These are phyloP conservation scores for Pogonus chalceus DNA, from an alignment of 1,140 invertebrate genomes.

Conservation along the genomic window DNA sequence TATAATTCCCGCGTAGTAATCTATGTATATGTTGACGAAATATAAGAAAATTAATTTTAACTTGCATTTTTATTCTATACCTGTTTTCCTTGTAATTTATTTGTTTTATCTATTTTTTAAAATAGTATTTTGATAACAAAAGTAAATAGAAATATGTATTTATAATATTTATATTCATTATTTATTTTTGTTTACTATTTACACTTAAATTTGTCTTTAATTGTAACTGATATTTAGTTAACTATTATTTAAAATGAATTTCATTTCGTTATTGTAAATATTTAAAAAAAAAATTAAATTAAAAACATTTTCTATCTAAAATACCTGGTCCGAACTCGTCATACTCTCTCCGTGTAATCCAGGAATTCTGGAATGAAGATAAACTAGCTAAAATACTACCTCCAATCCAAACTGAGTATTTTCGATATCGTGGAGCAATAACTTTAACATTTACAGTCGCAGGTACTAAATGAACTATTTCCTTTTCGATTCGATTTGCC, in stretches of 20 bases:
- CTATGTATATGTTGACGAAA: background rate
- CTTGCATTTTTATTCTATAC: background rate
- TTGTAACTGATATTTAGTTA: background rate
- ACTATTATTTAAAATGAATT: background rate
- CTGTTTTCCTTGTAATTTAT: background rate
- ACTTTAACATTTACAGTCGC: conserved; percentile 68
- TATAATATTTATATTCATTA: background rate
- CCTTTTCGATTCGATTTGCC: conserved; percentile 60
- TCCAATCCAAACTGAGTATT: conserved; percentile 63
- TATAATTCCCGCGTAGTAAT: background rate
- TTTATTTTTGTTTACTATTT: background rate
- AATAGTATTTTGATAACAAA: background rate
- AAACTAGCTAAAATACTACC: conserved; percentile 66
- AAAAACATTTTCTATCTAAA: conserved; percentile 31
- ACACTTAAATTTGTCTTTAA: background rate
- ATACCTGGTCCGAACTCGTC: conserved; percentile 57
- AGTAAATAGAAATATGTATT: background rate
- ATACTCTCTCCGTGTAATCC: conserved; percentile 66
- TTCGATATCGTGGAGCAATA: conserved; percentile 67
- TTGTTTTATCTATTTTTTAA: background rate
- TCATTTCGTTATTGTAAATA: background rate
- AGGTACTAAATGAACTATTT: conserved; percentile 62
- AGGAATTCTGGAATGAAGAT: conserved; percentile 73
- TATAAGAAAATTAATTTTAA: background rate
- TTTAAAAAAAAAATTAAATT: background rate